A percentile compares a stretch with the other conserved stretches of the same genome.
phyloP scores from a whole-genome alignment of 2,113 vertebrate species.

The Corythornis cristatus region DNA sequence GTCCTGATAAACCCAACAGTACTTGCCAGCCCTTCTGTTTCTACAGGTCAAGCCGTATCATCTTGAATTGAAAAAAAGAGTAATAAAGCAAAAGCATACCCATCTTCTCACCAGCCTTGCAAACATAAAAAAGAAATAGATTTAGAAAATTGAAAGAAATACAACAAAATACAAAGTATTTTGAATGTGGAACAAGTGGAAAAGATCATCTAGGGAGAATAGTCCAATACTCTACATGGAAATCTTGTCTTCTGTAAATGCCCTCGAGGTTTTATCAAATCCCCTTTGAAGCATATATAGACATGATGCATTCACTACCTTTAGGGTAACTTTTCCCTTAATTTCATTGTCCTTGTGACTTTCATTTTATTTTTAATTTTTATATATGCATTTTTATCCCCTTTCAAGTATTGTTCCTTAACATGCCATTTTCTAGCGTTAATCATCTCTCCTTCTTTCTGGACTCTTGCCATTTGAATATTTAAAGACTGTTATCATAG shows the following conservation, averaged over 20 bases:
- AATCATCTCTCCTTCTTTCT: slow-evolving; percentile 8
- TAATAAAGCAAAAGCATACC: neutral
- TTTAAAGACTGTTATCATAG: slow-evolving; percentile 11
- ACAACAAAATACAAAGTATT: neutral
- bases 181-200: neutral
- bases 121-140: neutral
- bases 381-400: neutral
- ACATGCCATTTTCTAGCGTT: neutral
- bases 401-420: slow-evolving; percentile 28
- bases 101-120: neutral
- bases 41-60: neutral
- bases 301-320: neutral
- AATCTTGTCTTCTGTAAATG: neutral
- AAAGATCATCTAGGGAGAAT: neutral
- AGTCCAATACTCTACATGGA: neutral
- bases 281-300: neutral
- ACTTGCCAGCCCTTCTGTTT: neutral
- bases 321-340: neutral
- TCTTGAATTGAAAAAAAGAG: neutral
- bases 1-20: neutral
- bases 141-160: neutral
- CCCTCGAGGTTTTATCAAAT: neutral
- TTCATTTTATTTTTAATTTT: slow-evolving; percentile 35
- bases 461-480: slow-evolving; percentile 13
- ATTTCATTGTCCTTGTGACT: slow-evolving; percentile 11